phyloP scores from a whole-genome alignment of 1,140 invertebrate species.

The Dendrolimus punctatus region DNA sequence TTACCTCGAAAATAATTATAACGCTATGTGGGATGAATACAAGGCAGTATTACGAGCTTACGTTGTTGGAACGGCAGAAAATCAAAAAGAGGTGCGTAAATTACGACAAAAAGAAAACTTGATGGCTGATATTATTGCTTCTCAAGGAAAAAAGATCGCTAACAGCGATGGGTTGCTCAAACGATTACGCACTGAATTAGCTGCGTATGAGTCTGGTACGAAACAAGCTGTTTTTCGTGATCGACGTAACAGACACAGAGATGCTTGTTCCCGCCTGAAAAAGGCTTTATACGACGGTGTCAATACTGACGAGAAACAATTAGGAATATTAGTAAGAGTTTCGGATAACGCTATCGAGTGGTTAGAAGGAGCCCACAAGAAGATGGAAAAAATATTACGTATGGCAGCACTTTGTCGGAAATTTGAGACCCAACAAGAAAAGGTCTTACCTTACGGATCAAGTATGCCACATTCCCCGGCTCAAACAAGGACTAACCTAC shows the following conservation, averaged over 20 bases:
- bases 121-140: constrained; percentile 62
- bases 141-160: constrained; percentile 55
- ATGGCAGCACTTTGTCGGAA: constrained; percentile 71
- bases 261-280: constrained; percentile 46
- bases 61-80: constrained; percentile 46
- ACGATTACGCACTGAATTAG: constrained; percentile 42
- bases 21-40: constrained; percentile 53
- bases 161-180: constrained; percentile 50
- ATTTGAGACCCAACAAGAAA: constrained; percentile 73
- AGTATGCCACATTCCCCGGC: constrained; percentile 60
- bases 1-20: constrained; percentile 50
- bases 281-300: constrained; percentile 36
- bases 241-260: constrained; percentile 47
- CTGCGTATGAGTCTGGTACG: constrained; percentile 56
- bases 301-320: constrained; percentile 31
- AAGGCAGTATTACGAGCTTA: constrained; percentile 55
- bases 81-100: constrained; percentile 54
- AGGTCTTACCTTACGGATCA: constrained; percentile 70
- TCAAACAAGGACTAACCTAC: constrained; percentile 26
- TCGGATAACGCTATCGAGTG: constrained; percentile 45
- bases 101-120: constrained; percentile 57
- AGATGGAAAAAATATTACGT: constrained; percentile 70
- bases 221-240: constrained; percentile 61
- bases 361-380: constrained; percentile 43
- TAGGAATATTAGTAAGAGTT: constrained; percentile 38